Conservation (phyloP, 2,888 invertebrate genomes). For the Cephalotes varians region DNA sequence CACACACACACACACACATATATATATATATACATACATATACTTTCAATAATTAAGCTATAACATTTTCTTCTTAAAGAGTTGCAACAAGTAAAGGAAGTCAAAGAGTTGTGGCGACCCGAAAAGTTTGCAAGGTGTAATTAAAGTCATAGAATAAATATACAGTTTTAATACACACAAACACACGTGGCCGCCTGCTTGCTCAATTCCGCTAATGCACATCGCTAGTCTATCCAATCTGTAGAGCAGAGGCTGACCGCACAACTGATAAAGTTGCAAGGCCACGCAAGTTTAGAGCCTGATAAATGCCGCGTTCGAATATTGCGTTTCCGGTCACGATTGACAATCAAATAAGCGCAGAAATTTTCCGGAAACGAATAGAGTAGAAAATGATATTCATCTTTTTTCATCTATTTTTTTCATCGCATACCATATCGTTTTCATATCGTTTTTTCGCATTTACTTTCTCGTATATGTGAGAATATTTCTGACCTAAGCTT, state of each 20-base stretch:
- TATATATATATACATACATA: too few relatives aligned
- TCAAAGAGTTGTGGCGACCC: not conserved
- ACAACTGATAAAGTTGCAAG: slow-evolving; percentile 61
- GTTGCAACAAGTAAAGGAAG: not conserved
- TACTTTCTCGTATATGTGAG: not conserved
- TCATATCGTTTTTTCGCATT: not conserved
- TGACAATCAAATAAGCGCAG: slow-evolving; percentile 42
- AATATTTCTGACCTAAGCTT: not conserved
- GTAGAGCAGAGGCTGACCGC: slow-evolving; percentile 28
- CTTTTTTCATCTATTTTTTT: not conserved
- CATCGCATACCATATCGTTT: not conserved
- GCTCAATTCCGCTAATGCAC: slow-evolving; percentile 71
- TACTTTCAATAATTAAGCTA: not conserved
- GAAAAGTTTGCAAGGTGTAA: slow-evolving; percentile 43
- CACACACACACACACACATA: not conserved
- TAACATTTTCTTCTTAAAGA: not conserved
- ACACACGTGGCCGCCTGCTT: slow-evolving; percentile 32
- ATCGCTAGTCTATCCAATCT: slow-evolving; percentile 60
- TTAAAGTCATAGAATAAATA: slow-evolving; percentile 34
- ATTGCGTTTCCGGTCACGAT: slow-evolving; percentile 51
- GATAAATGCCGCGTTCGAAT: slow-evolving; percentile 57
- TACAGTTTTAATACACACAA: not conserved
- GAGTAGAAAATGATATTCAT: slow-evolving; percentile 35
- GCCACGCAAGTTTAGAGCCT: slow-evolving; percentile 55
- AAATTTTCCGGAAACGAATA: slow-evolving; percentile 32